Conservation (phyloP, 2,888 invertebrate genomes). For the Enchytraeus crypticus region DNA sequence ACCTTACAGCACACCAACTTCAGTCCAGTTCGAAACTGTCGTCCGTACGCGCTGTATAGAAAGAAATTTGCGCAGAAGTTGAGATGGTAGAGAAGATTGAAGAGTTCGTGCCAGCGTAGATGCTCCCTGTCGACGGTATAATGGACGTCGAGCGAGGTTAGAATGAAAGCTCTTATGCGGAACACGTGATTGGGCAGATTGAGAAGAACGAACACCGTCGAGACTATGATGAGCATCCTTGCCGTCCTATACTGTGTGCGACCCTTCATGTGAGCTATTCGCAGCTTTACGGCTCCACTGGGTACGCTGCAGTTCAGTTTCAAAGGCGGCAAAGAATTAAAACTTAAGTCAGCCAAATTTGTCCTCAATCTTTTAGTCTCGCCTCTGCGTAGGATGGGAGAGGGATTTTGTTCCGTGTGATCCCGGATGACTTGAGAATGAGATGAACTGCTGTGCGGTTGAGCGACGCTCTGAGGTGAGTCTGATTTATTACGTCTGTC, state of each 20-base stretch:
- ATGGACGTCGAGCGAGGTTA: constrained; percentile 1
- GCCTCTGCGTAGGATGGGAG: no score
- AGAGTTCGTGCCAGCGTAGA: constrained; percentile 12
- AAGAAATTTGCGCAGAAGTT: constrained; percentile 25
- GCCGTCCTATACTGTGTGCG: constrained; percentile 17
- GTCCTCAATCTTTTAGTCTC: no score
- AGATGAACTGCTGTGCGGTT: no score
- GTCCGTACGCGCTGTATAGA: constrained; percentile 20
- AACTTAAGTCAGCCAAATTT: no score
- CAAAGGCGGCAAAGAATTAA: no score
- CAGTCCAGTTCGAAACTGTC: constrained; percentile 18
- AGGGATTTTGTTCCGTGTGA: no score
- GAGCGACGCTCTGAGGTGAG: no score
- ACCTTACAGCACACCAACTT: neutral
- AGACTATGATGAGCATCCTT: constrained; percentile 35
- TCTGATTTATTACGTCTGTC: no score
- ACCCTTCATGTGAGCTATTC: neutral
- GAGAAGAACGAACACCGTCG: constrained; percentile 35
- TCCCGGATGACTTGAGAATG: no score
- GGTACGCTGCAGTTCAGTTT: neutral
- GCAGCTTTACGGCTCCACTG: neutral
- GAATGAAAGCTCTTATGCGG: constrained; percentile 13
- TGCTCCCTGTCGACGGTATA: constrained; percentile 7
- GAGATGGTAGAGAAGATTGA: constrained; percentile 18
- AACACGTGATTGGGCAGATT: constrained; percentile 40